Evolutionary conservation across 2,797 vertebrate species (phyloP).

Genomic region (Arctocebus calabarensis): DNA sequence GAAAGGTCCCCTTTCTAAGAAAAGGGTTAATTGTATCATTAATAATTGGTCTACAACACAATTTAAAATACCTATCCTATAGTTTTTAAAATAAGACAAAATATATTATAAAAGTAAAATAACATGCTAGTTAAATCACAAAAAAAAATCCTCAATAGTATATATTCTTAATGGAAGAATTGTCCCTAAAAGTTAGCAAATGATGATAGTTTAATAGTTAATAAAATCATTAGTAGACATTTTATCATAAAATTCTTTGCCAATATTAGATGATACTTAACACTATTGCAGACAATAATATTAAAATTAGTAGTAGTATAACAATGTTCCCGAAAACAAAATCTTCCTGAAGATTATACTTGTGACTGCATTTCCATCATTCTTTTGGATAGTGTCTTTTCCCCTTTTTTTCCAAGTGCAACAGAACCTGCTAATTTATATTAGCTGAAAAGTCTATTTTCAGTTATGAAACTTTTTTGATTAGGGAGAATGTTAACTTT

Average conservation of each 20-base stretch:
- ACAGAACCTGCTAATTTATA: conserved; percentile 25
- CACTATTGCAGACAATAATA: not conserved
- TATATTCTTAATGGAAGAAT: not conserved
- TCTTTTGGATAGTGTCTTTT: not conserved
- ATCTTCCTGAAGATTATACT: not conserved
- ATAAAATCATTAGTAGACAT: conserved; percentile 16
- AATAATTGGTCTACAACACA: not conserved
- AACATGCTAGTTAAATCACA: not conserved
- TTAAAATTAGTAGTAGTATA: not conserved
- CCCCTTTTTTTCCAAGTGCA: not conserved
- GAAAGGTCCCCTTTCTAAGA: conserved; percentile 8
- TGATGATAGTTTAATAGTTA: conserved; percentile 4
- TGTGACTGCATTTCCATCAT: not conserved
- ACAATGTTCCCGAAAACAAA: not conserved
- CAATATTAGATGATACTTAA: not conserved
- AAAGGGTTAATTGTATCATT: not conserved
- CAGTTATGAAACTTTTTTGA: conserved; percentile 25
- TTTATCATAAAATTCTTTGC: not conserved
- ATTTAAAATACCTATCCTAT: not conserved
- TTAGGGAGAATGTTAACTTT: conserved; percentile 52
- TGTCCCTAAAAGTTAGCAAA: not conserved
- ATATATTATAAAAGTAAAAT: conserved; percentile 3
- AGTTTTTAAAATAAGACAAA: not conserved
- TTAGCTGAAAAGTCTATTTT: conserved; percentile 30
- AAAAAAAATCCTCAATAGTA: not conserved